A percentile compares a stretch with the other conserved stretches of the same genome.
Evolutionary conservation across 1,140 invertebrate genomes (phyloP).

Genomic region (Leptopilina clavipes): DNA sequence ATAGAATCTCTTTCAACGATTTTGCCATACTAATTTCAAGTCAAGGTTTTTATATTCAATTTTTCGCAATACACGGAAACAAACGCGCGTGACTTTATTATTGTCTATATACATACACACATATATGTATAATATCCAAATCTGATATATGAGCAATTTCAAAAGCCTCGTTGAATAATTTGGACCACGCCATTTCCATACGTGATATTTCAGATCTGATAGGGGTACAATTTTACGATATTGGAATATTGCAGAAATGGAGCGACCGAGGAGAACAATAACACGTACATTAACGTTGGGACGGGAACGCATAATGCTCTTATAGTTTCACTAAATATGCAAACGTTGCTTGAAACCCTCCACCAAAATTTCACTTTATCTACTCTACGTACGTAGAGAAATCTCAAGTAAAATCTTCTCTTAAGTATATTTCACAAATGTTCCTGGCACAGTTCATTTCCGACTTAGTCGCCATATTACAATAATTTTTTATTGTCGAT

Average conservation of each 20-base stretch:
- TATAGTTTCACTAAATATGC: conserved; percentile 23
- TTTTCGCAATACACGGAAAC: neutral
- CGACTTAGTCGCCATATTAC: no score
- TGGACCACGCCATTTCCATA: conserved; percentile 27
- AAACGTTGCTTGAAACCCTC: neutral
- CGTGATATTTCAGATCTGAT: conserved; percentile 34
- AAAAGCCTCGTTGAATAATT: conserved; percentile 24
- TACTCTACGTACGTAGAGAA: no score
- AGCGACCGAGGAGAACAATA: conserved; percentile 12
- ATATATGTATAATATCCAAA: neutral
- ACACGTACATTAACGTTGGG: conserved; percentile 14
- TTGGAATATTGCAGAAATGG: conserved; percentile 32
- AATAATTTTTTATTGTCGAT: no score
- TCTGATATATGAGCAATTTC: conserved; percentile 13
- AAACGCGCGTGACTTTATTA: neutral
- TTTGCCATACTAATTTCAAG: neutral
- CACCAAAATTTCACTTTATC: conserved; percentile 7
- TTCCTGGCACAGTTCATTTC: no score
- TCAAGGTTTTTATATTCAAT: neutral
- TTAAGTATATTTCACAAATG: no score
- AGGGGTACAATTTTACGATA: conserved; percentile 11
- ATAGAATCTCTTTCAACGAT: neutral
- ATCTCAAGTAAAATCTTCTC: no score
- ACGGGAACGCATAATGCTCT: neutral
- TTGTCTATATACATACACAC: no score